These are phyloP conservation scores for Charadrius vociferus DNA, from an alignment of 2,113 vertebrate species.

Conservation along the genomic window DNA sequence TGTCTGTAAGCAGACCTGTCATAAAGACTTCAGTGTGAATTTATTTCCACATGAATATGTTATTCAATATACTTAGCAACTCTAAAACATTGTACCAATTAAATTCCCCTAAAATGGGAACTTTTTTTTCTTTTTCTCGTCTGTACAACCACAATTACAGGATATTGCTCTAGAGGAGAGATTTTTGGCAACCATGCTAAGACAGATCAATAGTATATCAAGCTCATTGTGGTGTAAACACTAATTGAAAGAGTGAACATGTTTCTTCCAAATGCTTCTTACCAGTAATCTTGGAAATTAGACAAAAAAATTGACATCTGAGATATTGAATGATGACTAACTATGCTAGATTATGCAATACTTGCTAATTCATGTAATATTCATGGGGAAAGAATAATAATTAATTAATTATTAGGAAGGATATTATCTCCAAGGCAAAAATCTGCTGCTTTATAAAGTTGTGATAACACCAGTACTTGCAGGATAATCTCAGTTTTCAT, in stretches of 20 bases:
- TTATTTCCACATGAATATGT: neutral
- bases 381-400: neutral
- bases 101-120: neutral
- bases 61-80: neutral
- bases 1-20: neutral
- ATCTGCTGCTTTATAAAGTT: neutral
- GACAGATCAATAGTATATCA: slow-evolving; percentile 49
- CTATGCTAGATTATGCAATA: neutral
- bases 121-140: neutral
- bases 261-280: slow-evolving; percentile 48
- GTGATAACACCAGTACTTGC: neutral
- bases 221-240: slow-evolving; percentile 25
- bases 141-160: slow-evolving; percentile 15
- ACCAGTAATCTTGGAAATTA: slow-evolving; percentile 16
- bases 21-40: neutral
- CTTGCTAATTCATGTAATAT: neutral
- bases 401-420: neutral
- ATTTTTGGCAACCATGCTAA: slow-evolving; percentile 53
- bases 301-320: slow-evolving; percentile 22
- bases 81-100: slow-evolving; percentile 14
- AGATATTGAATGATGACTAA: neutral
- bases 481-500: neutral
- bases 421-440: neutral
- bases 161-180: slow-evolving; percentile 39
- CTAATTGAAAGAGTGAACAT: slow-evolving; percentile 34